Evolutionary conservation across 2,797 vertebrate species (phyloP).

Genomic region (Cygnus olor): DNA sequence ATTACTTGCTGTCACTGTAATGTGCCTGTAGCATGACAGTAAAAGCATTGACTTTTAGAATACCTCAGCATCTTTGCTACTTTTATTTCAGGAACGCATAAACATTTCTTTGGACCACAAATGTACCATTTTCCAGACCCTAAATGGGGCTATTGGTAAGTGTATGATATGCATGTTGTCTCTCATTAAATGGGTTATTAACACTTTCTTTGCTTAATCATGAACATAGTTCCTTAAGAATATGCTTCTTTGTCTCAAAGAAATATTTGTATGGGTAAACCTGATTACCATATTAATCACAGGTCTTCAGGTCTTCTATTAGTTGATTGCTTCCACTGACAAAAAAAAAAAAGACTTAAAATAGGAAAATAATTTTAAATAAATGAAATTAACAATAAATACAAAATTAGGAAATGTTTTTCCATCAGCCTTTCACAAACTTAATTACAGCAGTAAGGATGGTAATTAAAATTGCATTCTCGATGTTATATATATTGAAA

Average conservation of each 20-base stretch:
- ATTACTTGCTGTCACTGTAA: not conserved
- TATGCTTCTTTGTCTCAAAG: not conserved
- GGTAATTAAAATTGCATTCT: not conserved
- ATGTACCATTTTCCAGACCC: slow-evolving; percentile 95
- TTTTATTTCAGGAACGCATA: slow-evolving; percentile 83
- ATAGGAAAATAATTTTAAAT: not conserved
- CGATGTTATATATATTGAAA: not conserved
- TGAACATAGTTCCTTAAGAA: not conserved
- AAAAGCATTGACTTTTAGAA: not conserved
- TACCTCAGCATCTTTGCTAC: not conserved
- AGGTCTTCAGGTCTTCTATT: not conserved
- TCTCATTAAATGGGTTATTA: not conserved
- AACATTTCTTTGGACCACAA: slow-evolving; percentile 98
- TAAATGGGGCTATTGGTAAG: slow-evolving; percentile 94
- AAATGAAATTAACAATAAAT: not conserved
- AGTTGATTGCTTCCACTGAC: not conserved
- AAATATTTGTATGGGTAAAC: not conserved
- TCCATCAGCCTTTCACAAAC: not conserved
- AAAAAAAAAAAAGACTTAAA: not conserved
- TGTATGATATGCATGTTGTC: not conserved
- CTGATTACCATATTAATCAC: not conserved
- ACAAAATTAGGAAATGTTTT: not conserved
- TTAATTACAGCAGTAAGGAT: not conserved
- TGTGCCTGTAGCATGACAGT: not conserved
- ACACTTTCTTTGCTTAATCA: not conserved